Evolutionary conservation across 2,113 vertebrate species (phyloP).

Genomic region (Brachyistius frenatus): DNA sequence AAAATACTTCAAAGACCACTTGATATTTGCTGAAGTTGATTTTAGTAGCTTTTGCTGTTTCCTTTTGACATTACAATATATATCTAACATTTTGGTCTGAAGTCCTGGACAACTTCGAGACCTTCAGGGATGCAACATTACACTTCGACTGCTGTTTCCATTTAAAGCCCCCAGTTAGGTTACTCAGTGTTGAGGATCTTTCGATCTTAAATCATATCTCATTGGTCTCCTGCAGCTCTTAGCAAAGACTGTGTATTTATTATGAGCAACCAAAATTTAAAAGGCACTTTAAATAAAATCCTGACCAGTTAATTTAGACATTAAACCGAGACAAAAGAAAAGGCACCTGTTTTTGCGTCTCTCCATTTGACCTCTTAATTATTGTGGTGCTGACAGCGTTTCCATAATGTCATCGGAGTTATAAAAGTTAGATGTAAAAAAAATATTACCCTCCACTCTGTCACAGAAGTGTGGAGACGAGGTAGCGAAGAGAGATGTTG

Average conservation of each 20-base stretch:
- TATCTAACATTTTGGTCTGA: not conserved
- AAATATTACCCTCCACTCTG: not conserved
- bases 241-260: not conserved
- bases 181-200: not conserved
- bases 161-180: conserved; percentile 35
- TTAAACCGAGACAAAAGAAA: not conserved
- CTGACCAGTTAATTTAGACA: conserved; percentile 3
- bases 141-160: conserved; percentile 39
- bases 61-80: not conserved
- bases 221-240: not conserved
- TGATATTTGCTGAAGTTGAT: not conserved
- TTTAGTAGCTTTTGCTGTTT: not conserved
- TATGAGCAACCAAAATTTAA: not conserved
- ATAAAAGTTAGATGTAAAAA: not conserved
- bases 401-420: conserved; percentile 11
- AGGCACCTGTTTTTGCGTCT: not conserved
- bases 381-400: not conserved
- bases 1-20: no score
- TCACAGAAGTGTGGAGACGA: not conserved
- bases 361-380: not conserved
- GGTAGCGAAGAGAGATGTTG: not conserved
- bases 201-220: not conserved
- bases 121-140: conserved; percentile 26
- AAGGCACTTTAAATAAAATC: not conserved
- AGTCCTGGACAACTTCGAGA: not conserved